Evolutionary conservation across 2,797 vertebrate species (phyloP), one percentile per base, ranked within the genome.

Genomic region (Pelobates cultripes): DNA sequence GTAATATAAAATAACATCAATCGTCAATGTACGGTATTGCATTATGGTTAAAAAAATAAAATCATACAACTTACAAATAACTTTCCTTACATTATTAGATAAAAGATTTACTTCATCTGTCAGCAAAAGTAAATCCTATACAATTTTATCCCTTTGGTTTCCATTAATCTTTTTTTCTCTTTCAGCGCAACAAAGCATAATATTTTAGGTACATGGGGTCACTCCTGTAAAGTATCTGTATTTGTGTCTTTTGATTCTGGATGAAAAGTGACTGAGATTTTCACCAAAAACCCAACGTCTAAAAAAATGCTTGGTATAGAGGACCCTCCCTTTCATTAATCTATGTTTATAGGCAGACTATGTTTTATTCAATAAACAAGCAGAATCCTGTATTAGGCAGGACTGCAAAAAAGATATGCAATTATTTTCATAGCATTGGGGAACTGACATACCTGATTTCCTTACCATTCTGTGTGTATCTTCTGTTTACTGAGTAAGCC

Each of bases 381-480:
- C 9, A 64, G 28, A 40, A 79, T 14, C 63, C 43, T 13, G 64
- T 57, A 3, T 60, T 73, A 13, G 9, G 57, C 63, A 73, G 43
- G 51, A 8, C 67, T 60, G 28, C 28, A 28, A 28, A 28, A 1
- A 28, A 28, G 28, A 28, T 28, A 28, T 28, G 28, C 28, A 28
- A 28, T 28, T 28, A 2, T 28, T 28, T 28, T 28, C 28, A 28
- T 28, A 28, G 28, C 28, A 28, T 28, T 28, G 28, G 28, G 28
- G 28, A 28, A 28, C 28, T 28, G 28, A 28, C 28, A 28, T 28
- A n/a, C n/a, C 28, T 28, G 28, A 42, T 61, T 13, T n/a, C 71
- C 64, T 43, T 75, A 43, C 73, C 51, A 70, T 81, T 43, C 51
- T 17, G 41, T 75, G 64, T 57, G 43, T 72, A 63, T 77, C 80